A percentile compares a stretch with the other conserved stretches of the same genome.
phyloP scores from a whole-genome alignment of 2,113 vertebrate genomes.

The Pavo muticus region DNA sequence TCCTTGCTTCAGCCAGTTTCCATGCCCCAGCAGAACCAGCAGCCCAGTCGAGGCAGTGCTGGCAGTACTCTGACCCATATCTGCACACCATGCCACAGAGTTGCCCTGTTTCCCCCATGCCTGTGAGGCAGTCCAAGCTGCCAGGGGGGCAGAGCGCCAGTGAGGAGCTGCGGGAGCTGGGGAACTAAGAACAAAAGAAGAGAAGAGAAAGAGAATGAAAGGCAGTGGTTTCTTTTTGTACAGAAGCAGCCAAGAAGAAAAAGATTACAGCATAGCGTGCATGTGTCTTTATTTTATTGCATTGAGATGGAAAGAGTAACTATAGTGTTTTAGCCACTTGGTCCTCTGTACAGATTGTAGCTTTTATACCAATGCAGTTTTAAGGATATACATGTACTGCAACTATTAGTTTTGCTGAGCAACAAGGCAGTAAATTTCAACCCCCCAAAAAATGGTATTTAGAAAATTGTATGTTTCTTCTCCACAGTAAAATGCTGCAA shows the following conservation, averaged over 20 bases:
- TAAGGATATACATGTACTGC: conserved; percentile 14
- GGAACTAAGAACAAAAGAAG: background rate
- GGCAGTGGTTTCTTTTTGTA: conserved; percentile 5
- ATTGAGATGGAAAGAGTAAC: conserved; percentile 51
- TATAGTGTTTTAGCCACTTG: conserved; percentile 11
- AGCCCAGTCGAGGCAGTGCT: background rate
- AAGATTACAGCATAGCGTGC: background rate
- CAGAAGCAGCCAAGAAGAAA: conserved; percentile 41
- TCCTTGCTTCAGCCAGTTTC: background rate
- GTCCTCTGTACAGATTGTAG: background rate
- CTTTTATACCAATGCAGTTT: conserved; percentile 14
- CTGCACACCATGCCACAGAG: background rate
- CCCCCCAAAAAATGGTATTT: background rate
- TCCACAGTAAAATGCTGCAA: conserved; percentile 24
- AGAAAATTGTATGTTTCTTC: conserved; percentile 52
- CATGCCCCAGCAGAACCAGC: background rate
- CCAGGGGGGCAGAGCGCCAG: background rate
- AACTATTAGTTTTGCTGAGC: conserved; percentile 32
- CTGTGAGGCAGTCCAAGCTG: background rate
- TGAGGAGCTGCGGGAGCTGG: background rate
- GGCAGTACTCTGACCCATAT: background rate
- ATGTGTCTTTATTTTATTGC: conserved; percentile 7
- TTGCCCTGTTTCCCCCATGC: background rate
- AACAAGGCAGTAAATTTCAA: background rate
- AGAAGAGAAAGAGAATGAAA: conserved; percentile 18